Evolutionary conservation across 2,888 invertebrate genomes (phyloP).

Genomic region (Erebia epiphron): DNA sequence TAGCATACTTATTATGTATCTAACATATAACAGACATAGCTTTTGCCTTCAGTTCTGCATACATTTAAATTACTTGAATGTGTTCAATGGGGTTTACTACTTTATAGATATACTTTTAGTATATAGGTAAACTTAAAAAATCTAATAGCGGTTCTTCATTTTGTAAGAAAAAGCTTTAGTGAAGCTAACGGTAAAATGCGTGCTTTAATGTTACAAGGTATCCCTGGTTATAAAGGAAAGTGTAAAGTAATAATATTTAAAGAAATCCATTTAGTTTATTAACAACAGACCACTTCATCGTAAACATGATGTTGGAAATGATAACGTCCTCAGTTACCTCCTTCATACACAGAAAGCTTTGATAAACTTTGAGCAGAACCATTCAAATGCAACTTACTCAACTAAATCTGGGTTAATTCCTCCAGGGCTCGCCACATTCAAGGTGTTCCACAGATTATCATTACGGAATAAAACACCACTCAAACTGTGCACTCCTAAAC

Average conservation of each 20-base stretch:
- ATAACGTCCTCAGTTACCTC: too few species aligned
- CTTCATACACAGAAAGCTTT: neutral
- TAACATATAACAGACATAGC: neutral
- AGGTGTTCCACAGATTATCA: constrained; percentile 27
- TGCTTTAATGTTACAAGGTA: too few species aligned
- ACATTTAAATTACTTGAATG: neutral
- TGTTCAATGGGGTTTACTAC: too few species aligned
- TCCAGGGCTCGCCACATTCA: constrained; percentile 27
- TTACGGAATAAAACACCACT: constrained; percentile 15
- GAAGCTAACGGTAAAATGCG: too few species aligned
- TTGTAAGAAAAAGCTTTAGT: too few species aligned
- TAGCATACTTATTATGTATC: too few species aligned
- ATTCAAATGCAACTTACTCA: constrained; percentile 35
- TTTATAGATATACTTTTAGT: too few species aligned
- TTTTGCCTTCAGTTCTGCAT: neutral
- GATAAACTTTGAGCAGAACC: constrained; percentile 24
- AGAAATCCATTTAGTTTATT: neutral
- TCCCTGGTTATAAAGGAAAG: neutral
- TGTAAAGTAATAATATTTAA: neutral
- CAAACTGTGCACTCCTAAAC: neutral
- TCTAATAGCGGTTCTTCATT: too few species aligned
- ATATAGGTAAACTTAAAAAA: too few species aligned
- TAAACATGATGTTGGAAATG: neutral
- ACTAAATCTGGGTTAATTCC: constrained; percentile 36
- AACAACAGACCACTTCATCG: neutral